Evolutionary conservation across 1,140 invertebrate species (phyloP).

Genomic region (Hycleus cichorii): DNA sequence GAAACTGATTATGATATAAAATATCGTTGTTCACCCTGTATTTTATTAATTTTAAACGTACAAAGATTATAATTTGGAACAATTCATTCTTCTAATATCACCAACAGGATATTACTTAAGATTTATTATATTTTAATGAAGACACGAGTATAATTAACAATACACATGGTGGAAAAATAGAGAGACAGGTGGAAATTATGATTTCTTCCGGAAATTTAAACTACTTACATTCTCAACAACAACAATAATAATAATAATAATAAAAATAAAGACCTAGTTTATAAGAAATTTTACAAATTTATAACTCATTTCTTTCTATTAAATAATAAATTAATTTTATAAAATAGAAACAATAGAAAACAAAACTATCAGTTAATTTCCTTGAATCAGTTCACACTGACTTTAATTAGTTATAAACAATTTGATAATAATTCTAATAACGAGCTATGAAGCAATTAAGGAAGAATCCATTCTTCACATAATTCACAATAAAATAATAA

Average conservation of each 20-base stretch:
- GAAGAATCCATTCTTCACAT: slow-evolving; percentile 16
- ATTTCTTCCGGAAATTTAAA: too few species aligned
- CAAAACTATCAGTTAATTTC: slow-evolving; percentile 13
- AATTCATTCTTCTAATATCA: neutral
- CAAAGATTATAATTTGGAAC: neutral
- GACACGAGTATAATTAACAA: slow-evolving; percentile 20
- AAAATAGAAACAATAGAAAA: slow-evolving; percentile 4
- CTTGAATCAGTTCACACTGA: slow-evolving; percentile 14
- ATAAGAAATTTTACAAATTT: slow-evolving; percentile 24
- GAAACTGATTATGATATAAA: too few species aligned
- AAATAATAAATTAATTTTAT: neutral
- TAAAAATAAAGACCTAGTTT: slow-evolving; percentile 16
- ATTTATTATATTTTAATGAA: slow-evolving; percentile 1
- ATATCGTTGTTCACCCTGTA: too few species aligned
- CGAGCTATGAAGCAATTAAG: slow-evolving; percentile 15
- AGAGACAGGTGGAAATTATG: too few species aligned
- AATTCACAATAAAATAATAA: slow-evolving; percentile 7
- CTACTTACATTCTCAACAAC: too few species aligned
- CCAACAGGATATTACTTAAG: neutral
- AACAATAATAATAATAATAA: neutral
- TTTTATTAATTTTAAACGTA: too few species aligned
- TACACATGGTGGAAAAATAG: neutral
- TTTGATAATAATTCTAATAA: slow-evolving; percentile 15
- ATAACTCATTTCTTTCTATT: neutral
- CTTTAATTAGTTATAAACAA: slow-evolving; percentile 14